phyloP scores from a whole-genome alignment of 2,797 vertebrate species.

The Rhadinocentrus ornatus region DNA sequence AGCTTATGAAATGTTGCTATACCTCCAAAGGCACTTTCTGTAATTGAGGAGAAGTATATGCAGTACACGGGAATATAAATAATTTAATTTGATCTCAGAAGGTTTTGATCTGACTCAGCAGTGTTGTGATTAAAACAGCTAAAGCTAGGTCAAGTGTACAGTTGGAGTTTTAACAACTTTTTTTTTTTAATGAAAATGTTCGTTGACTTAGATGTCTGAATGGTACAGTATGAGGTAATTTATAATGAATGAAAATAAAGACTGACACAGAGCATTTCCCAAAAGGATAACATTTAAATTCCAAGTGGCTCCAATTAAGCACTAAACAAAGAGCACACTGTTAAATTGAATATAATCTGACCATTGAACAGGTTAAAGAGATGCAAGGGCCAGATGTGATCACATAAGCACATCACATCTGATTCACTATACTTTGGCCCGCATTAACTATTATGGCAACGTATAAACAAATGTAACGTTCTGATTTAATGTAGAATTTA shows the following conservation, averaged over 20 bases:
- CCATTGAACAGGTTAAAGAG: slow-evolving; percentile 13
- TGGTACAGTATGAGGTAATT: not conserved
- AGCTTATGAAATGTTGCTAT: not conserved
- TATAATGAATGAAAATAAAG: not conserved
- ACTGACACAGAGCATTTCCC: not conserved
- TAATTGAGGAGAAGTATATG: not conserved
- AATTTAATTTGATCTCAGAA: not conserved
- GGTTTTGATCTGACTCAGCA: not conserved
- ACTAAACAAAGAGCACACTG: not conserved
- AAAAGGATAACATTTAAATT: not conserved
- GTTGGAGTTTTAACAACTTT: not conserved
- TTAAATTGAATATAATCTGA: not conserved
- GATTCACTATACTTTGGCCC: slow-evolving; percentile 3
- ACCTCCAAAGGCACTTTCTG: not conserved
- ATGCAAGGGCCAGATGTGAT: not conserved
- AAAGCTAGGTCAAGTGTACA: not conserved
- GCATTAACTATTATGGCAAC: not conserved
- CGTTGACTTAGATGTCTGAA: not conserved
- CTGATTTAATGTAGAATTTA: slow-evolving; percentile 25
- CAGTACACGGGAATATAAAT: not conserved
- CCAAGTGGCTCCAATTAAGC: not conserved
- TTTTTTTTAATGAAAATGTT: not conserved
- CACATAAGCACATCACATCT: slow-evolving; percentile 9
- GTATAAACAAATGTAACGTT: slow-evolving; percentile 5
- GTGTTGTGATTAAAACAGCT: not conserved